A percentile compares a stretch with the other conserved stretches of the same genome.
phyloP scores from a whole-genome alignment of 1,140 invertebrate species.

The Copidosoma floridanum region DNA sequence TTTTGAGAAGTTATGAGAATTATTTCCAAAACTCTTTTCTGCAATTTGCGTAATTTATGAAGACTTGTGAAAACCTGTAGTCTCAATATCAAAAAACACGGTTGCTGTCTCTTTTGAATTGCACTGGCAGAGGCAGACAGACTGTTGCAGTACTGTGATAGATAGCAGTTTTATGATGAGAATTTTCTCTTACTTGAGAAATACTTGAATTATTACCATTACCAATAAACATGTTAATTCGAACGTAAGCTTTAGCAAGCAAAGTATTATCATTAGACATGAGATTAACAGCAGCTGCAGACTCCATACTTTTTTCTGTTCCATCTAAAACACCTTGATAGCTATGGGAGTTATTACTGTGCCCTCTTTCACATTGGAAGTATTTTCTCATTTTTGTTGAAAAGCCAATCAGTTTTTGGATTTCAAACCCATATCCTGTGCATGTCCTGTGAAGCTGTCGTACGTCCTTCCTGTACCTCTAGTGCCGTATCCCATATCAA shows the following conservation, averaged over 20 bases:
- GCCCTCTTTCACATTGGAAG: not conserved
- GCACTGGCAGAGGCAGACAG: not conserved
- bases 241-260: slow-evolving; percentile 11
- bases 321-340: slow-evolving; percentile 3
- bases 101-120: not conserved
- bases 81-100: slow-evolving; percentile 17
- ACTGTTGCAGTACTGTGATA: slow-evolving; percentile 8
- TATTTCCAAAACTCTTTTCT: slow-evolving; percentile 6
- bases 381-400: slow-evolving; percentile 2
- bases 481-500: slow-evolving; percentile 1
- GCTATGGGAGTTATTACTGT: not conserved
- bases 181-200: slow-evolving; percentile 4
- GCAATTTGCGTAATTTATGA: slow-evolving; percentile 22
- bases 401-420: not conserved
- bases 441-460: slow-evolving; percentile 2
- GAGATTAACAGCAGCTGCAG: slow-evolving; percentile 6
- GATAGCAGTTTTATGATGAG: not conserved
- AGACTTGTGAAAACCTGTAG: slow-evolving; percentile 9
- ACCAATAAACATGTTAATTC: slow-evolving; percentile 12
- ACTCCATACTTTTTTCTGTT: slow-evolving; percentile 1
- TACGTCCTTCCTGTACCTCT: not conserved
- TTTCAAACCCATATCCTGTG: not conserved
- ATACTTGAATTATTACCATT: slow-evolving; percentile 23
- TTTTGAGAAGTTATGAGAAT: not conserved
- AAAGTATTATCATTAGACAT: slow-evolving; percentile 20